Conservation (phyloP, 2,888 invertebrate genomes). For the Noctua janthina region DNA sequence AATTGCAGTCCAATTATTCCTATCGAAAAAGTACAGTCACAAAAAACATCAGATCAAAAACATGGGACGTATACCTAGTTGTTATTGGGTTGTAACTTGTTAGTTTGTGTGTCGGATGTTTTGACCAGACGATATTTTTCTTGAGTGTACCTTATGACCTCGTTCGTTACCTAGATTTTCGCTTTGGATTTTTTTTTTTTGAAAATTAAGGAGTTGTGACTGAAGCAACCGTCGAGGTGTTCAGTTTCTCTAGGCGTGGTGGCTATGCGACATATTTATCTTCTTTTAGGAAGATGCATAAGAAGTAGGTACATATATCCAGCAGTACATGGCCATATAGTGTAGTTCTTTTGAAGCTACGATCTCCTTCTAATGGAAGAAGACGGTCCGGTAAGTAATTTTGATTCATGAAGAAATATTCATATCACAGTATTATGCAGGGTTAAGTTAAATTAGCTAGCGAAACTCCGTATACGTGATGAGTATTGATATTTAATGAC, state of each 20-base stretch:
- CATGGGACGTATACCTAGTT: neutral
- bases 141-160: constrained; percentile 18
- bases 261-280: neutral
- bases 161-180: constrained; percentile 28
- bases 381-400: neutral
- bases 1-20: constrained; percentile 36
- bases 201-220: neutral
- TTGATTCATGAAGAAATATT: neutral
- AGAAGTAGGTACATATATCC: too few species aligned
- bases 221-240: neutral
- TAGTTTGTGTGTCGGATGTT: constrained; percentile 13
- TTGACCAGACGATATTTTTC: constrained; percentile 28
- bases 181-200: constrained; percentile 15
- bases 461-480: neutral
- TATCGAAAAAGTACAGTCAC: constrained; percentile 28
- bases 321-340: neutral
- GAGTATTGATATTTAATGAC: neutral
- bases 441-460: neutral
- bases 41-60: constrained; percentile 28
- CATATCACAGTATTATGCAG: neutral
- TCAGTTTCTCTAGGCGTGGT: neutral
- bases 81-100: constrained; percentile 17
- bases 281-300: neutral
- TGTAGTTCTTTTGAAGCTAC: neutral
- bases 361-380: neutral